Evolutionary conservation across 2,113 vertebrate species (phyloP), one percentile per base, ranked within the genome.

Genomic region (Caranx ignobilis): DNA sequence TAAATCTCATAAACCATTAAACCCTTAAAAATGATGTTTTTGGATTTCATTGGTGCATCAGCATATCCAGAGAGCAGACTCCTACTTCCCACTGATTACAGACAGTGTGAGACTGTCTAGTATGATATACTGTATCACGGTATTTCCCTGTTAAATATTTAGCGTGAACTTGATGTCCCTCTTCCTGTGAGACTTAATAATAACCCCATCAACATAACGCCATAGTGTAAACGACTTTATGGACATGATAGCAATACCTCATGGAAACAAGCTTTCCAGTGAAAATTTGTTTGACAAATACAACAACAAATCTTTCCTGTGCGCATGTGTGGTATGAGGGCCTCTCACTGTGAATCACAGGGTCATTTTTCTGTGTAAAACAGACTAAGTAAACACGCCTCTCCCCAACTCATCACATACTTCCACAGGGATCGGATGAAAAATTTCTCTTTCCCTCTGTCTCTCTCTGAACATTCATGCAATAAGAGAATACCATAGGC

Each of bases 361-460:
- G 88, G 87, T 89, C 74, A 89, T 90, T 78, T 90, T 79, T 87
- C 73, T 84, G 79, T 89, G 90, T 81, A 89, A 89, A 92, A 70
- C 77, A 63, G 59, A 34, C 75, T 75, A 52, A 19, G 83, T 80
- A 91, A 91, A 91, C 90, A 90, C 63, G 62, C 39, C 50, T 87
- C 79, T 78, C 82, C 75, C 71, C 61, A 74, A 75, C 81, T 91
- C 89, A 92, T 90, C 85, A 88, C 61, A 76, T 61, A 69, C 76
- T 79, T 85, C 86, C 75, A 81, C 66, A 75, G 86, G 84, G 87
- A 76, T 83, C 64, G 56, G 73, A 47, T 75, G 82, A 81, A 85
- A 82, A 79, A 26, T 66, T 55, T 67, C 50, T 77, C 4, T 84
- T 67, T 80, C 11, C 45, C 15, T 56, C 26, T 43, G 34, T 62